Evolutionary conservation across 2,113 vertebrate genomes (phyloP).

Genomic region (Macquaria ambigua): DNA sequence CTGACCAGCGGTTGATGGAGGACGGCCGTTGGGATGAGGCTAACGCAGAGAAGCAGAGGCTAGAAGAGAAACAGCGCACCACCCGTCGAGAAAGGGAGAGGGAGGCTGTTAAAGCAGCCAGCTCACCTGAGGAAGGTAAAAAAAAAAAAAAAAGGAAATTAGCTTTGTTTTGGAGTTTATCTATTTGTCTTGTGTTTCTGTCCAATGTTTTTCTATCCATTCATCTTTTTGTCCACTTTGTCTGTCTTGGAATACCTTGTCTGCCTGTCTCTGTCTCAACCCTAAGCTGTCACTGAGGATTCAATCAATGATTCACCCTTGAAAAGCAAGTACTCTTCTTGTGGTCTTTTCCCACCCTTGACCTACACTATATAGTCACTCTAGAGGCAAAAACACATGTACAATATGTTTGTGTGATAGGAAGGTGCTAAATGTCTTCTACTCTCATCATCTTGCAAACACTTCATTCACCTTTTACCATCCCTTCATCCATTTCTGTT

Average conservation of each 20-base stretch:
- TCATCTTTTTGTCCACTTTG: slow-evolving; percentile 35
- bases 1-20: slow-evolving; percentile 96
- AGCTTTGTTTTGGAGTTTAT: neutral
- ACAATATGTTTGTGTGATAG: neutral
- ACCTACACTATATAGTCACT: neutral
- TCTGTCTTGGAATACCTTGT: slow-evolving; percentile 55
- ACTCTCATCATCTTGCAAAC: neutral
- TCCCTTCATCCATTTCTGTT: slow-evolving; percentile 49
- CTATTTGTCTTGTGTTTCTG: slow-evolving; percentile 13
- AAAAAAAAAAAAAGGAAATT: neutral
- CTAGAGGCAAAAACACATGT: neutral
- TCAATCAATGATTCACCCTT: slow-evolving; percentile 77
- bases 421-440: slow-evolving; percentile 11
- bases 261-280: slow-evolving; percentile 64
- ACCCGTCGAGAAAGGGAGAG: slow-evolving; percentile 90
- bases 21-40: slow-evolving; percentile 96
- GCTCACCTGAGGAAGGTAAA: slow-evolving; percentile 87
- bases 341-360: slow-evolving; percentile 13
- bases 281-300: slow-evolving; percentile 81
- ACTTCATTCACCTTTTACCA: slow-evolving; percentile 30
- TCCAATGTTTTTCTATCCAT: slow-evolving; percentile 34
- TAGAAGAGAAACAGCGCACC: slow-evolving; percentile 95
- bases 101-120: slow-evolving; percentile 83
- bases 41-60: slow-evolving; percentile 93
- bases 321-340: slow-evolving; percentile 83